Percentiles rank a stretch among this genome's conserved stretches.
These are phyloP conservation scores for Protobothrops flavoviridis DNA, from an alignment of 2,113 vertebrate genomes.

Conservation along the genomic window DNA sequence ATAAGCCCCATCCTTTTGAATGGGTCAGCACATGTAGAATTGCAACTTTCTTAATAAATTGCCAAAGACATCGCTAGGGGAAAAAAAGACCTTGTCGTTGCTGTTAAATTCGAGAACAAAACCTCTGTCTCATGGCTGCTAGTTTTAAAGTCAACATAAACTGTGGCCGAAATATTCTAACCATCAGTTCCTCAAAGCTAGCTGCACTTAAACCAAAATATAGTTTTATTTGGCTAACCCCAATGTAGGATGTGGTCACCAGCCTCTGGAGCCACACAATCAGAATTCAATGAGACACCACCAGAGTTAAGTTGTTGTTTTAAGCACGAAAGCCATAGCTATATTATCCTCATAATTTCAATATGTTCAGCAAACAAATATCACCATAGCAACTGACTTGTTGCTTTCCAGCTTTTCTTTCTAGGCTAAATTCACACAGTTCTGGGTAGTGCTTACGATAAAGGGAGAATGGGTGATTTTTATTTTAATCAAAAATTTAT, in stretches of 20 bases:
- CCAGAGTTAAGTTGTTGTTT: conserved; percentile 59
- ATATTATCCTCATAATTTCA: conserved; percentile 1
- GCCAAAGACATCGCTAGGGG: background rate
- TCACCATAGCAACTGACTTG: conserved; percentile 61
- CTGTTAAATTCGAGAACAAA: conserved; percentile 62
- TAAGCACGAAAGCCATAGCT: conserved; percentile 51
- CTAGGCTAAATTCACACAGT: background rate
- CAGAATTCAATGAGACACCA: conserved; percentile 70
- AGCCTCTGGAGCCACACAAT: conserved; percentile 75
- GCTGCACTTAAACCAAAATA: conserved; percentile 71
- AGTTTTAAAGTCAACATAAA: conserved; percentile 78
- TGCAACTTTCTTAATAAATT: conserved; percentile 3
- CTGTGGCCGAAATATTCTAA: conserved; percentile 71
- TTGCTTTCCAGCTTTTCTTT: background rate
- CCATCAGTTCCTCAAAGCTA: conserved; percentile 77
- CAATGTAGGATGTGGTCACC: conserved; percentile 79
- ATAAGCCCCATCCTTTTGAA: background rate
- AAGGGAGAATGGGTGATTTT: background rate
- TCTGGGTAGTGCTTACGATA: background rate
- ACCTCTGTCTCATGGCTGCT: conserved; percentile 59
- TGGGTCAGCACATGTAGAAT: background rate
- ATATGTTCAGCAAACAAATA: conserved; percentile 66
- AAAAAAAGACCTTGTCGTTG: conserved; percentile 5
- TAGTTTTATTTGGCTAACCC: conserved; percentile 81
- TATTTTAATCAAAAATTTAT: background rate